A percentile compares a stretch with the other conserved stretches of the same genome.
Evolutionary conservation across 2,888 invertebrate species (phyloP).

Genomic region (Malthinus flaveolus): DNA sequence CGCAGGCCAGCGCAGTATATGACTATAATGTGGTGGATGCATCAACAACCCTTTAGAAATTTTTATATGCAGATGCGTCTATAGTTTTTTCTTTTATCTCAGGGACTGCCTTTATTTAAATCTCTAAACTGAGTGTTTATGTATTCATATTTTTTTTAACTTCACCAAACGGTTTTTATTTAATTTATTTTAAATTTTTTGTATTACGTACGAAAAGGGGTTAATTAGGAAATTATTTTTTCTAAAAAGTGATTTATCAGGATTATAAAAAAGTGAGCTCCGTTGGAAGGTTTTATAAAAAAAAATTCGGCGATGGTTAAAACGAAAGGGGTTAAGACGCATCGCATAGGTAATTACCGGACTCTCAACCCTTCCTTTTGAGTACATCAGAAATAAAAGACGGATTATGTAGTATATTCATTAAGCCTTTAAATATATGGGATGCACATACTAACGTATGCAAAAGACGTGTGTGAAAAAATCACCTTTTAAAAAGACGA

Average conservation of each 20-base stretch:
- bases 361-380: conserved; percentile 32
- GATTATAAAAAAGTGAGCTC: no score
- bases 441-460: conserved; percentile 32
- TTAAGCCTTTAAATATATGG: conserved; percentile 42
- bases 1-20: conserved; percentile 13
- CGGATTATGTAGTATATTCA: conserved; percentile 47
- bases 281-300: no score
- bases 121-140: not conserved
- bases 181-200: no score
- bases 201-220: no score
- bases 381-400: conserved; percentile 43
- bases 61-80: conserved; percentile 34
- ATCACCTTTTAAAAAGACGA: conserved; percentile 22
- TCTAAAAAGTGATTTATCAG: no score
- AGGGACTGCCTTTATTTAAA: conserved; percentile 28
- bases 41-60: conserved; percentile 15
- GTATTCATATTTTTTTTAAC: not conserved
- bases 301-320: not conserved
- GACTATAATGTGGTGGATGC: conserved; percentile 3
- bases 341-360: conserved; percentile 36
- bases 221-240: no score
- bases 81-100: conserved; percentile 38
- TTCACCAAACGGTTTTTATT: no score
- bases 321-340: no score
- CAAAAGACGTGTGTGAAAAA: conserved; percentile 38